Base-by-base conservation (phyloP, 2,113 vertebrate species). In the Sus scrofa region DNA sequence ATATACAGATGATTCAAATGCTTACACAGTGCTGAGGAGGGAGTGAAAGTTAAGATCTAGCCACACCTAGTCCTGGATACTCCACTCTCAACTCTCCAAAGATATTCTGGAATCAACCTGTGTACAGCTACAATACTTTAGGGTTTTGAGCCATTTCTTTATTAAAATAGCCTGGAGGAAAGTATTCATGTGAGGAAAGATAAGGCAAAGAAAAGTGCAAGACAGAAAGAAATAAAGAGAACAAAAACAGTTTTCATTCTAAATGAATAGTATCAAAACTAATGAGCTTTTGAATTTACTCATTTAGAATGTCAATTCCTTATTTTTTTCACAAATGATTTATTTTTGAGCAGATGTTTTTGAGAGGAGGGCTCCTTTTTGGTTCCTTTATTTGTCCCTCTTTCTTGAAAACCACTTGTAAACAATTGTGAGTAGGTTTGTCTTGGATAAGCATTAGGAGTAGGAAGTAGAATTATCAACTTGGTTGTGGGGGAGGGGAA, bases 391-490 rank as follows among this genome's bases (percentile, higher is more conserved):
- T 32, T 37, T 71, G 58, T 52, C 54, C 11, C n/a, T 44, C 22
- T 74, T 92, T 79, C 52, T 79, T 84, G 19, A 96, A 79, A 90
- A 56, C 18, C 7, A 50, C 26, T 71, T 84, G 54, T 60, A 70
- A 91, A 73, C 32, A 90, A 6, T 20, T 82, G 34, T 32, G 56
- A 63, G 71, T 78, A 94, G 20, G 13, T 71, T 81, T 85, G 58
- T 87, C 37, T 94, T 96, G 56, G 44, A 56, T 83, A 67, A 96
- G 7, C 56, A 74, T 83, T 88, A 78, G 62, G 12, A 91, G 3
- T 88, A 88, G 39, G 10, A 73, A 90, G 18, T 67, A 60, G 15
- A 94, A 73, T 67, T 60, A 85, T 26, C 37, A 85, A 77, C 50
- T 95, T 78, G 20, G 62, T 56, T 62, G 30, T 39, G 4, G 2